Evolutionary conservation across 2,113 vertebrate species (phyloP), one percentile per base, ranked within the genome.

Genomic region (Hemiprocne comata): DNA sequence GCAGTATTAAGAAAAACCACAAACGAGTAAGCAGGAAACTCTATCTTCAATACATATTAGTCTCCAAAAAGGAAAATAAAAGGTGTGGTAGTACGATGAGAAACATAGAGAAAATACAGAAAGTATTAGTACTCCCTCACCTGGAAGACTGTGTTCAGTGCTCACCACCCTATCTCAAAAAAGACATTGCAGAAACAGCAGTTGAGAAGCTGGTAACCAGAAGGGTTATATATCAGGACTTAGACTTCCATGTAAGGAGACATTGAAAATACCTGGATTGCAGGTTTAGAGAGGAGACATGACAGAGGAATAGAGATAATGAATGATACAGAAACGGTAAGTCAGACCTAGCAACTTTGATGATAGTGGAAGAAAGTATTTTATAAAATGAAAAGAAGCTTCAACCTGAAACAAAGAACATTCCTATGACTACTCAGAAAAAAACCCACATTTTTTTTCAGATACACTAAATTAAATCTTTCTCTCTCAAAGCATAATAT

Each of bases 121-220:
- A 65, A 92, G 42, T 75, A 92, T 90, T 91, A 81, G 73, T 67
- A 93, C 76, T 93, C 95, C 96, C 96, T 97, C 96, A 97, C 96
- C 96, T 97, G 96, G 55, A 96, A 91, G 65, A 72, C 29, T 81
- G 61, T 71, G 93, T 91, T 93, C 94, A 94, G 89, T 92, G 95
- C 86, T 95, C 93, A 77, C 73, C 95, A 93, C 76, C 95, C 96
- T 97, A 89, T 38, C 96, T 94, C 96, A 96, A 97, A 97, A 96
- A 96, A 92, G 69, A 94, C 70, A 92, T 69, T 94, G 96, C 29
- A 94, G 95, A 92, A 90, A 97, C 93, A 96, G 94, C 86, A 87
- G 95, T 67, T 83, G 93, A 91, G 92, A 95, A 96, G 94, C 84
- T 89, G 95, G 94, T 53, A 94, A 93, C 76, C 89, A 94, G 89